These are phyloP conservation scores for Dione vanillae DNA, from an alignment of 2,888 invertebrate genomes.

Conservation along the genomic window DNA sequence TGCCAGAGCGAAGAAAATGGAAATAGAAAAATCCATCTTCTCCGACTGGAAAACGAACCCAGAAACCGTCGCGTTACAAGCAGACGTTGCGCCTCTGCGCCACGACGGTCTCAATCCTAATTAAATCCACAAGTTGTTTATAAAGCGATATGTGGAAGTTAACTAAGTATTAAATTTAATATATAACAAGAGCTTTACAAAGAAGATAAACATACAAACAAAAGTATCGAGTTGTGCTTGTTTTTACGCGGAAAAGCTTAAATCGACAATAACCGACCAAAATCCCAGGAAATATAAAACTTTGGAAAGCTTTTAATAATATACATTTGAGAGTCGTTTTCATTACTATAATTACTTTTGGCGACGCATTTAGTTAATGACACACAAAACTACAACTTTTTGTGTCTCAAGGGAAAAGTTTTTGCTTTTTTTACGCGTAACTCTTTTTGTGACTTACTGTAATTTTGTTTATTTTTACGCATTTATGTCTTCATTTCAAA, in stretches of 20 bases:
- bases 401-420: constrained; percentile 8
- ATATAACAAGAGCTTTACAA: too few species aligned
- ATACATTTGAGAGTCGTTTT: constrained; percentile 1
- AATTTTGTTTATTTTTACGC: not conserved
- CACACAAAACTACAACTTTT: constrained; percentile 13
- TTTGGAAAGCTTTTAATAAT: constrained; percentile 1
- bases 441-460: not conserved
- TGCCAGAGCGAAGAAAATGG: too few species aligned
- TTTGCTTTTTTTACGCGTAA: not conserved
- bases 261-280: not conserved
- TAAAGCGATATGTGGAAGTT: too few species aligned
- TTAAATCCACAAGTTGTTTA: too few species aligned
- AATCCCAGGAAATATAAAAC: not conserved
- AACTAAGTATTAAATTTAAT: too few species aligned
- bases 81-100: too few species aligned
- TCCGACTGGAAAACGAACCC: too few species aligned
- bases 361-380: constrained; percentile 23
- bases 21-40: too few species aligned
- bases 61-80: too few species aligned
- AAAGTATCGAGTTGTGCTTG: not conserved
- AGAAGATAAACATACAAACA: too few species aligned
- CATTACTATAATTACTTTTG: constrained; percentile 11
- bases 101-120: too few species aligned
- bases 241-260: not conserved
- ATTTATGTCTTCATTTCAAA: too few species aligned